A percentile compares a stretch with the other conserved stretches of the same genome.
Conservation (phyloP, 2,113 vertebrate species). For the Lophochroa leadbeateri region DNA sequence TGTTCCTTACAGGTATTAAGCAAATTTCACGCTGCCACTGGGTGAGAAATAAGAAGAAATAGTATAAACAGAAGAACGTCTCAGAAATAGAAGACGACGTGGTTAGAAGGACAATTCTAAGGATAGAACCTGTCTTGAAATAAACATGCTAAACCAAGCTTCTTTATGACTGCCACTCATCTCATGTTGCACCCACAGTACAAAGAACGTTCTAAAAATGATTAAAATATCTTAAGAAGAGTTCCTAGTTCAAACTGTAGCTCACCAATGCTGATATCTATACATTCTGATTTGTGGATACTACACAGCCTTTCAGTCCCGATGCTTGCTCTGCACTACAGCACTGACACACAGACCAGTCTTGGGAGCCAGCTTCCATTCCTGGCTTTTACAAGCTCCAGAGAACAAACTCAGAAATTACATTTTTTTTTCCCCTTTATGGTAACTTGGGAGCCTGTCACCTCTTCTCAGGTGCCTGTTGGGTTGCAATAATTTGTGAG, state of each 20-base stretch:
- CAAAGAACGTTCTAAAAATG: not conserved
- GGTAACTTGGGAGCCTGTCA: not conserved
- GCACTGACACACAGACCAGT: not conserved
- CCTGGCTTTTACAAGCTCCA: not conserved
- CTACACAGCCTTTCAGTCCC: rapidly evolving
- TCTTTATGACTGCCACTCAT: not conserved
- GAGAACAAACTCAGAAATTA: not conserved
- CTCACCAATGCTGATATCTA: not conserved
- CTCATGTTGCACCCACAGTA: not conserved
- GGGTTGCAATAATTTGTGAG: not conserved
- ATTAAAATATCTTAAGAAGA: not conserved
- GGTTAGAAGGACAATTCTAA: not conserved
- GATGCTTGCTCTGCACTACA: rapidly evolving
- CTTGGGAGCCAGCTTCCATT: not conserved
- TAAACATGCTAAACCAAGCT: not conserved
- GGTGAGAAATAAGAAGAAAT: not conserved
- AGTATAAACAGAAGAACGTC: not conserved
- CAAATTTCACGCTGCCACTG: not conserved
- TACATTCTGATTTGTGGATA: not conserved
- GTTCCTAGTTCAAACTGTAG: not conserved
- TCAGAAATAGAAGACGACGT: not conserved
- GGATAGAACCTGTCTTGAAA: not conserved
- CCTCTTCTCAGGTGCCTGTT: not conserved
- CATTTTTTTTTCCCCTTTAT: not conserved
- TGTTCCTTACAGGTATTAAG: not conserved